Conservation (phyloP, 2,113 vertebrate genomes). For the Anolis carolinensis region DNA sequence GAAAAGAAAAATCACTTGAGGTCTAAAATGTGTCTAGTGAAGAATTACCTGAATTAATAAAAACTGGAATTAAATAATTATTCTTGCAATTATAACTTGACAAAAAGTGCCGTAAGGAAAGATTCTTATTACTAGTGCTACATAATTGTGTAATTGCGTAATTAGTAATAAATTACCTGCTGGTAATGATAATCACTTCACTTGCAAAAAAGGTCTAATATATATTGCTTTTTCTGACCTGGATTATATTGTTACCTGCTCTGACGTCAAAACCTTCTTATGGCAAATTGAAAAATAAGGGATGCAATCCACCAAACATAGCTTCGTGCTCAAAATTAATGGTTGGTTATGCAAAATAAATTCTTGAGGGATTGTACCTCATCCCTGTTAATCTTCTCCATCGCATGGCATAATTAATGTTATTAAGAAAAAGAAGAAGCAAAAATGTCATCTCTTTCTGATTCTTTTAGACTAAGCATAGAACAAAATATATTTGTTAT, state of each 20-base stretch:
- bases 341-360: not conserved
- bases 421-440: not conserved
- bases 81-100: conserved; percentile 26
- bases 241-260: conserved; percentile 16
- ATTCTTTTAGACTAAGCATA: not conserved
- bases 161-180: conserved; percentile 39
- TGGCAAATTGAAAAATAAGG: not conserved
- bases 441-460: not conserved
- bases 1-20: conserved; percentile 20
- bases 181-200: conserved; percentile 32
- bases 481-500: not conserved
- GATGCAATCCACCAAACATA: not conserved
- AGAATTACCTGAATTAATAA: conserved; percentile 36
- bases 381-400: not conserved
- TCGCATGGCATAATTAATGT: not conserved
- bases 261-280: not conserved
- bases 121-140: conserved; percentile 14
- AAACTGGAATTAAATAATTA: conserved; percentile 27
- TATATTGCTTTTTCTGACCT: conserved; percentile 8
- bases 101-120: conserved; percentile 21
- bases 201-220: not conserved
- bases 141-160: conserved; percentile 26
- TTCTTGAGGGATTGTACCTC: not conserved
- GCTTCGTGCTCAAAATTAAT: not conserved
- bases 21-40: conserved; percentile 4